A percentile compares a stretch with the other conserved stretches of the same genome.
Evolutionary conservation across 2,888 invertebrate genomes (phyloP).

Genomic region (Agriopis aurantiaria): DNA sequence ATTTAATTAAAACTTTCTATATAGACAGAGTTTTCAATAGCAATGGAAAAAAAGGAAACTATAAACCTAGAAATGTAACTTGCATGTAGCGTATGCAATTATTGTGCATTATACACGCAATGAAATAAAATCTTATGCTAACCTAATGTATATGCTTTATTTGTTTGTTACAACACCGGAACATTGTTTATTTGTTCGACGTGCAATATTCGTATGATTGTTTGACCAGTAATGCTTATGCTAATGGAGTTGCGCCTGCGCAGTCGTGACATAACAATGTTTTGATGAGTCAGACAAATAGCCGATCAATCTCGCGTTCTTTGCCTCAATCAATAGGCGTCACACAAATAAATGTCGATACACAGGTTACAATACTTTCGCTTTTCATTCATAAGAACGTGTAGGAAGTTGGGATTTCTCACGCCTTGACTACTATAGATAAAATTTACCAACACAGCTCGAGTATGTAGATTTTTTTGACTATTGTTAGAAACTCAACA

Average conservation of each 20-base stretch:
- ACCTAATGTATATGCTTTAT: conserved; percentile 23
- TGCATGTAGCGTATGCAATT: conserved; percentile 10
- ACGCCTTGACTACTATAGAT: conserved; percentile 45
- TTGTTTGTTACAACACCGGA: conserved; percentile 54
- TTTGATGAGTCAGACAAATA: conserved; percentile 56
- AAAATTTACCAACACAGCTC: conserved; percentile 45
- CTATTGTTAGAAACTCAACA: conserved; percentile 47
- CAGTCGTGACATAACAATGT: conserved; percentile 55
- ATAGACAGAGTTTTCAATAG: conserved; percentile 5
- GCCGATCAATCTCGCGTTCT: conserved; percentile 43
- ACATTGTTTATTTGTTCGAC: conserved; percentile 50
- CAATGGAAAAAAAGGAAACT: conserved; percentile 7
- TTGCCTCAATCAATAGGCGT: conserved; percentile 36
- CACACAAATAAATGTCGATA: conserved; percentile 38
- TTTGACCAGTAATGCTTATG: conserved; percentile 48
- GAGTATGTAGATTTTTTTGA: conserved; percentile 45
- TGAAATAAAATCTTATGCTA: conserved; percentile 22
- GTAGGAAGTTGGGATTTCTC: conserved; percentile 48
- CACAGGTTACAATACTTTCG: conserved; percentile 44
- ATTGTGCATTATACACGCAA: conserved; percentile 26
- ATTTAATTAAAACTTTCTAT: conserved; percentile 23
- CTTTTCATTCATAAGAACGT: conserved; percentile 47
- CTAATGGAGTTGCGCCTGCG: conserved; percentile 32
- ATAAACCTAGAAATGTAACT: neutral
- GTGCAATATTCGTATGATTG: conserved; percentile 47